A percentile compares a stretch with the other conserved stretches of the same genome.
phyloP scores from a whole-genome alignment of 1,140 invertebrate species.

The Apocrypta bakeri region DNA sequence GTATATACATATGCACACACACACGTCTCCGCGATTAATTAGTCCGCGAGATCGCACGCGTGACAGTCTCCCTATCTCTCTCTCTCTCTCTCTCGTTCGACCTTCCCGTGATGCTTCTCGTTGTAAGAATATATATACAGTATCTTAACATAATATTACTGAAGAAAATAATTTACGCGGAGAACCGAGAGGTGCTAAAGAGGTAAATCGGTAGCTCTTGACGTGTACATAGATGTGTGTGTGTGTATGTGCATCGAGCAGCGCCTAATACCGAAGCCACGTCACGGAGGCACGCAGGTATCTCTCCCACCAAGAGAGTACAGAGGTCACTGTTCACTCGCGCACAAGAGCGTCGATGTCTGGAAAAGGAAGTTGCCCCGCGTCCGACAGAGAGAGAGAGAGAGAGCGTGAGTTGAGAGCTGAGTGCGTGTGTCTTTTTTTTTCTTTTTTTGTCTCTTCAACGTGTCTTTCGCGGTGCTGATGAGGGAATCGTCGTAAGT shows the following conservation, averaged over 20 bases:
- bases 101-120: neutral
- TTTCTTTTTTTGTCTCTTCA: neutral
- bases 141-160: no score
- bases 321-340: constrained; percentile 45
- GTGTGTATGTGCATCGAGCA: constrained; percentile 25
- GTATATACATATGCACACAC: constrained; percentile 57
- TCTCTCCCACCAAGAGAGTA: constrained; percentile 8
- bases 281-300: constrained; percentile 66
- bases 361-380: constrained; percentile 7
- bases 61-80: no score
- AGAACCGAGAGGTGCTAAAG: neutral
- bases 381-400: no score
- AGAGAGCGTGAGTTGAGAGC: neutral
- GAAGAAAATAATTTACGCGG: neutral
- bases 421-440: neutral
- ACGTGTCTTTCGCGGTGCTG: neutral
- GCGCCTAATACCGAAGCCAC: constrained; percentile 61
- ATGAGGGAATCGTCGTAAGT: neutral
- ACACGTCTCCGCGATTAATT: constrained; percentile 70
- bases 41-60: constrained; percentile 55
- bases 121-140: no score
- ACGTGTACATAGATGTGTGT: neutral
- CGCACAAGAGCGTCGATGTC: neutral
- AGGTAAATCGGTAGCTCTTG: neutral
- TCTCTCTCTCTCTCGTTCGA: neutral